phyloP scores from a whole-genome alignment of 2,888 invertebrate species.

The Maniola hyperantus region DNA sequence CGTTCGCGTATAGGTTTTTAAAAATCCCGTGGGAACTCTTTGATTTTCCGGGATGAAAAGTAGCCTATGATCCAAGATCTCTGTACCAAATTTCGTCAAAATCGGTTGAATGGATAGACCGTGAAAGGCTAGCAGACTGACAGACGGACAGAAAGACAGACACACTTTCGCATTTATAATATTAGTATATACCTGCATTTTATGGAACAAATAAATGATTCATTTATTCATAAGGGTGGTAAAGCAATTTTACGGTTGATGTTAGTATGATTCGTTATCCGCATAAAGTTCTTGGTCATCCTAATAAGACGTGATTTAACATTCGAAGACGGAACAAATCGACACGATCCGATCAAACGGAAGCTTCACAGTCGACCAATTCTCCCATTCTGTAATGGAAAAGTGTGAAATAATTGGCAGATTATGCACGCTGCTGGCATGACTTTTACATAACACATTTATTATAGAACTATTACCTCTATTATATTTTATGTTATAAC shows the following conservation, averaged over 20 bases:
- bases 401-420: constrained; percentile 62
- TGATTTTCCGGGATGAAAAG: too few species aligned
- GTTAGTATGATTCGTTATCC: not conserved
- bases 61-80: too few species aligned
- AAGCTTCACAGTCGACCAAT: constrained; percentile 55
- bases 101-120: too few species aligned
- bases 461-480: not conserved
- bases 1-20: too few species aligned
- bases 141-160: too few species aligned
- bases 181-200: too few species aligned
- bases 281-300: constrained; percentile 6
- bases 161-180: too few species aligned
- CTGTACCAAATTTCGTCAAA: too few species aligned
- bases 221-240: not conserved
- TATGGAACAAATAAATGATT: too few species aligned
- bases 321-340: constrained; percentile 49
- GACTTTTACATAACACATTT: constrained; percentile 15
- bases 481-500: not conserved
- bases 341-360: constrained; percentile 51
- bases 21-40: too few species aligned
- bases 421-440: constrained; percentile 16
- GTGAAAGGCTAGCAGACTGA: too few species aligned
- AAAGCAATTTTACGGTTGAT: not conserved
- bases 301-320: constrained; percentile 42
- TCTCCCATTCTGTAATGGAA: constrained; percentile 56